These are phyloP conservation scores for Drosophila stalkeri DNA, from an alignment of 2,888 invertebrate genomes.

Conservation along the genomic window DNA sequence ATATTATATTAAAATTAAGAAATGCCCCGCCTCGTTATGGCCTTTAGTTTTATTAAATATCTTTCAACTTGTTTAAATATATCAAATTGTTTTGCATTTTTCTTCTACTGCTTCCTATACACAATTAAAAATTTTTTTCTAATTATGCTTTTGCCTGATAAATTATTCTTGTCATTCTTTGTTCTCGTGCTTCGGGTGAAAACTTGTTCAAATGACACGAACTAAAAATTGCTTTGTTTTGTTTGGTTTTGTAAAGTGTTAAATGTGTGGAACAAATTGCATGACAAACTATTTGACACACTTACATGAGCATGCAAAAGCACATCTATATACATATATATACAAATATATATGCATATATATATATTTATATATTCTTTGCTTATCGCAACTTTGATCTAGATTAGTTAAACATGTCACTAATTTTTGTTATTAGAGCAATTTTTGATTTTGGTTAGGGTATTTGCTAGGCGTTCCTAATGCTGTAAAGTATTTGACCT, in stretches of 20 bases:
- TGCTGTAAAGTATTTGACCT: not conserved
- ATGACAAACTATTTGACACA: conserved; percentile 14
- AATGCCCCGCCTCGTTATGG: conserved; percentile 8
- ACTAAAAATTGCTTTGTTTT: conserved; percentile 2
- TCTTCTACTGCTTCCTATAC: conserved; percentile 1
- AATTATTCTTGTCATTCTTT: conserved; percentile 37
- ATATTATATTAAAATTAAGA: conserved; percentile 9
- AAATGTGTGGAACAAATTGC: conserved; percentile 20
- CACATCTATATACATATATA: not conserved
- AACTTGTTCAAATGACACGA: conserved; percentile 43
- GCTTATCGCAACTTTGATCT: not conserved
- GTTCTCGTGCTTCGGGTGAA: conserved; percentile 22
- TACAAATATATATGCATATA: not conserved
- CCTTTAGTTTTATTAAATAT: conserved; percentile 14
- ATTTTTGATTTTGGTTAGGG: not conserved
- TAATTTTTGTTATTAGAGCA: not conserved
- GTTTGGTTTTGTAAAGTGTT: not conserved
- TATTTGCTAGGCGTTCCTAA: not conserved
- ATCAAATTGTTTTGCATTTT: conserved; percentile 8
- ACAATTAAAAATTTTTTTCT: conserved; percentile 7
- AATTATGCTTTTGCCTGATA: conserved; percentile 34
- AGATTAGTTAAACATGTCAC: not conserved
- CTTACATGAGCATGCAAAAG: not conserved
- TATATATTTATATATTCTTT: not conserved
- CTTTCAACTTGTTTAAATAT: not conserved